Conservation (phyloP, 2,888 invertebrate species). For the Mellilla xanthometata region DNA sequence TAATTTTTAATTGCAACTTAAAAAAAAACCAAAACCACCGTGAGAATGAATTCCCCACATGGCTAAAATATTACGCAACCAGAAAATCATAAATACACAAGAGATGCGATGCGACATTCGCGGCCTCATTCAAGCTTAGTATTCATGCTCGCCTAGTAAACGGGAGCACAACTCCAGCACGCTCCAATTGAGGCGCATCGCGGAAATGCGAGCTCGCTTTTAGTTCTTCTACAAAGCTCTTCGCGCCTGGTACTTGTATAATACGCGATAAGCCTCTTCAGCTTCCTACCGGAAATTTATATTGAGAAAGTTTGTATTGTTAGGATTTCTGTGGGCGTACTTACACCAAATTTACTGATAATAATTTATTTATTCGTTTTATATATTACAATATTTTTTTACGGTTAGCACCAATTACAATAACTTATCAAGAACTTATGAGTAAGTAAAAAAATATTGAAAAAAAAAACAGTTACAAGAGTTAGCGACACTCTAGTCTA, state of each 20-base stretch:
- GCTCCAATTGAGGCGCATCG: constrained; percentile 27
- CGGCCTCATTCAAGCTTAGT: constrained; percentile 9
- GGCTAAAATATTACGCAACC: background rate
- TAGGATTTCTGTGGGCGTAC: too few relatives aligned
- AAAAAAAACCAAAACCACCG: too few relatives aligned
- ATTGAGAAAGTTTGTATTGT: constrained; percentile 3
- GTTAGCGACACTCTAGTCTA: too few relatives aligned
- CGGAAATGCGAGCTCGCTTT: constrained; percentile 21
- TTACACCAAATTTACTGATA: too few relatives aligned
- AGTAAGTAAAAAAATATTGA: too few relatives aligned
- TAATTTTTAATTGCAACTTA: too few relatives aligned
- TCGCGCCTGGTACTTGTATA: constrained; percentile 21
- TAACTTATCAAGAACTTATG: too few relatives aligned
- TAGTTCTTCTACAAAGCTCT: constrained; percentile 15
- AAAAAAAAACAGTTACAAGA: too few relatives aligned
- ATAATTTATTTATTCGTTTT: too few relatives aligned
- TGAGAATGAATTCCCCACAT: too few relatives aligned
- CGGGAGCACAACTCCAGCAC: constrained; percentile 21
- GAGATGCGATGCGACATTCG: constrained; percentile 8
- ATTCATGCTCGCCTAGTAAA: constrained; percentile 22
- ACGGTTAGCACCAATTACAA: too few relatives aligned
- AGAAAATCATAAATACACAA: background rate
- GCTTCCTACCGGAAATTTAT: constrained; percentile 7
- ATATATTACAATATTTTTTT: too few relatives aligned
- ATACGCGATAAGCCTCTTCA: constrained; percentile 17